Conservation (phyloP, 2,888 invertebrate species). For the Encarsia formosa region DNA sequence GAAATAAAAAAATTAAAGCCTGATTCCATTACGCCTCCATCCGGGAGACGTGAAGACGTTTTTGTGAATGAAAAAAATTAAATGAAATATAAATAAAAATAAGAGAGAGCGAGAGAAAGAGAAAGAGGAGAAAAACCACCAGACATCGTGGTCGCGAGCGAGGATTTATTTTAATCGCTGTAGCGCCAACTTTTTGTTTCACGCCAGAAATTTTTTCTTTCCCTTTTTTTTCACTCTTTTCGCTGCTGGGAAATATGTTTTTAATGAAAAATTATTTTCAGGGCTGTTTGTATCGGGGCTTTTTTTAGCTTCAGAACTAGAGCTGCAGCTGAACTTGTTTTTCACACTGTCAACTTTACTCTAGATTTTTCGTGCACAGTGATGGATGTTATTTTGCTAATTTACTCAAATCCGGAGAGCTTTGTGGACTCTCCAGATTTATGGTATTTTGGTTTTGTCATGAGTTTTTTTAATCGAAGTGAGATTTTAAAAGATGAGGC, state of each 20-base stretch:
- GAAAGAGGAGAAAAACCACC: neutral
- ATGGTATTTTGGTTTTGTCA: neutral
- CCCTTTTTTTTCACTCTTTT: neutral
- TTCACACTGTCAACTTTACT: too few species aligned
- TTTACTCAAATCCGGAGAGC: too few species aligned
- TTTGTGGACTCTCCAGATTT: too few species aligned
- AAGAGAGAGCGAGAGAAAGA: too few species aligned
- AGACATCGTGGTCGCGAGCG: neutral
- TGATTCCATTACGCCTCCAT: neutral
- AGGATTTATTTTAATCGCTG: constrained; percentile 16
- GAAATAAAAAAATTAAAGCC: neutral
- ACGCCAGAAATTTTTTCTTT: neutral
- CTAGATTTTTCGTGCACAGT: too few species aligned
- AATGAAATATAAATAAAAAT: too few species aligned
- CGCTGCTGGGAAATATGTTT: neutral
- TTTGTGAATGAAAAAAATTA: constrained; percentile 3
- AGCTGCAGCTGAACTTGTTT: too few species aligned
- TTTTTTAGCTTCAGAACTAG: too few species aligned
- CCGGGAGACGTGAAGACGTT: neutral
- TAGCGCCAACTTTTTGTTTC: neutral
- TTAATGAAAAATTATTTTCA: constrained; percentile 16
- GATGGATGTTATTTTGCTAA: too few species aligned
- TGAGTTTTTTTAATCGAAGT: neutral
- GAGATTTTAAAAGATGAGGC: neutral
- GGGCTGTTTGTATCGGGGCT: constrained; percentile 3